Percentiles rank a stretch among this genome's conserved stretches.
Conservation (phyloP, 64 coral and sea anemone species). For the Pocillopora verrucosa region DNA sequence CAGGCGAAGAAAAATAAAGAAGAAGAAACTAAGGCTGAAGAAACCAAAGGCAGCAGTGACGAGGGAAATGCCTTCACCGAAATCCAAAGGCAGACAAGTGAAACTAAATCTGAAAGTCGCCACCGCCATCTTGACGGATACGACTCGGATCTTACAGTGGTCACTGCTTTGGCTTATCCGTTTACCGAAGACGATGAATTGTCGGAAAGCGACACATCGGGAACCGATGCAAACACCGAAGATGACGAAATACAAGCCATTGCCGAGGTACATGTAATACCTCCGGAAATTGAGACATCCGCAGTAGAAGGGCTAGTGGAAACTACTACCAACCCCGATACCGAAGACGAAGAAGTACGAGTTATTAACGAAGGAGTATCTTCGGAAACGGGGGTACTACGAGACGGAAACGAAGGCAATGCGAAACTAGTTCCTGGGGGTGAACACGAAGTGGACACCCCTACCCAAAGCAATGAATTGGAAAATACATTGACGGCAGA, state of each 20-base stretch:
- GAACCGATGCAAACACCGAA: neutral
- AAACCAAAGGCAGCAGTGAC: neutral
- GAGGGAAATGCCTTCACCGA: neutral
- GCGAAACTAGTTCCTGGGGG: neutral
- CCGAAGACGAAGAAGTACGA: neutral
- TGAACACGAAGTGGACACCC: neutral
- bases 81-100: neutral
- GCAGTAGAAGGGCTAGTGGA: neutral
- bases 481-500: neutral
- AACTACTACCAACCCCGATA: neutral
- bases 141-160: slow-evolving; percentile 7
- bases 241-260: neutral
- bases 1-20: neutral
- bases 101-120: neutral
- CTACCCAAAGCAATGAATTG: neutral
- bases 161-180: neutral
- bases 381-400: neutral
- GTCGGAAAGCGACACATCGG: too few species aligned
- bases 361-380: neutral
- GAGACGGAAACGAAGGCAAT: neutral
- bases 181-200: too few species aligned
- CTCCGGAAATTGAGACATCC: neutral
- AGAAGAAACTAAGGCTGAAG: neutral
- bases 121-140: neutral
- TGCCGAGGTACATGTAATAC: neutral